These are phyloP conservation scores for Rhagonycha lutea DNA, from an alignment of 2,888 invertebrate genomes.

Conservation along the genomic window DNA sequence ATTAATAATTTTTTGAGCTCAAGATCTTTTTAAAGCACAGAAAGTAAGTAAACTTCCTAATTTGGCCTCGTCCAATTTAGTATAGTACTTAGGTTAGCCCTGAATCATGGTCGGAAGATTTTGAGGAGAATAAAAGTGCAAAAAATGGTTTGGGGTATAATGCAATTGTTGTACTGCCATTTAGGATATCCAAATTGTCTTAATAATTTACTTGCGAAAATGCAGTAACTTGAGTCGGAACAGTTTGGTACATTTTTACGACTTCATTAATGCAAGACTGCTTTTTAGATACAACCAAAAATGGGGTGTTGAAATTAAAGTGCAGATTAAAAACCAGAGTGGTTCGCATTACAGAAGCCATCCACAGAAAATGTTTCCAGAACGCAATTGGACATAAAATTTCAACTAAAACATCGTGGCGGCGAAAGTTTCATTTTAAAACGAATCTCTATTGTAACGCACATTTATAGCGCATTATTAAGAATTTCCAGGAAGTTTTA, in stretches of 20 bases:
- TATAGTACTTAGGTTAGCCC: too few species aligned
- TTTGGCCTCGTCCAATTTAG: too few species aligned
- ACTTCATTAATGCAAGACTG: constrained; percentile 53
- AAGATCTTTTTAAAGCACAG: too few species aligned
- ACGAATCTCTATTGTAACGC: constrained; percentile 28
- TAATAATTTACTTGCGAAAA: constrained; percentile 10
- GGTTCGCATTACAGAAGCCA: constrained; percentile 41
- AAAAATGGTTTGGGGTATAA: background rate
- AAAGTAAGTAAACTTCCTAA: too few species aligned
- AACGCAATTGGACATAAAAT: constrained; percentile 53
- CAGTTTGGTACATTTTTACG: constrained; percentile 50
- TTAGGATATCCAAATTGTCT: background rate
- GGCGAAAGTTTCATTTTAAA: constrained; percentile 30
- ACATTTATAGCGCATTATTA: constrained; percentile 45
- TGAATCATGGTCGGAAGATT: background rate
- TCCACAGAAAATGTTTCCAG: constrained; percentile 35
- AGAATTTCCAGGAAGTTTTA: constrained; percentile 51
- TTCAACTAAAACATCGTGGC: constrained; percentile 41
- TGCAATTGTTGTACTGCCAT: background rate
- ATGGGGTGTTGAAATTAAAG: constrained; percentile 56
- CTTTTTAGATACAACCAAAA: constrained; percentile 52
- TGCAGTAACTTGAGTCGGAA: constrained; percentile 28
- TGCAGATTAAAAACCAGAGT: constrained; percentile 53
- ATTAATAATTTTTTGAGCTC: too few species aligned
- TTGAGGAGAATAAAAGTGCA: background rate